Evolutionary conservation across 2,888 invertebrate species (phyloP).

Genomic region (Athetis lepigone): DNA sequence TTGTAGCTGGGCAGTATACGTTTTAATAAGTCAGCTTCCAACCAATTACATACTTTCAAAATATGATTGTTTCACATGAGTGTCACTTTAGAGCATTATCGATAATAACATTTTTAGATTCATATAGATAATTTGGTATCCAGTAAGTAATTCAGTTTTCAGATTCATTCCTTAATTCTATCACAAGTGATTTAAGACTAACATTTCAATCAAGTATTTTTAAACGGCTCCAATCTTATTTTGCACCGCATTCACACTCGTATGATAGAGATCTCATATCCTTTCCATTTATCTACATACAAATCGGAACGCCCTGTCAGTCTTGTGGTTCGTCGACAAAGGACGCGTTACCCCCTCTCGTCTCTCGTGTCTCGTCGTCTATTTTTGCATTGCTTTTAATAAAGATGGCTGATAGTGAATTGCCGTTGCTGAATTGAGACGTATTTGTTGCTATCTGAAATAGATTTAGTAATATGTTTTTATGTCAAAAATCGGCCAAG

Average conservation of each 20-base stretch:
- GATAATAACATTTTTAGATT: too few relatives aligned
- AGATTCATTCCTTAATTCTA: too few relatives aligned
- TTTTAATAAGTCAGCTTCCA: too few relatives aligned
- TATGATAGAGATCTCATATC: constrained; percentile 41
- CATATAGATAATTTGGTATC: too few relatives aligned
- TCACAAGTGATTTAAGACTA: too few relatives aligned
- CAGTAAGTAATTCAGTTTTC: too few relatives aligned
- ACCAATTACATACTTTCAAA: too few relatives aligned
- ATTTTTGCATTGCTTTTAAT: constrained; percentile 71
- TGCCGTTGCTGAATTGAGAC: constrained; percentile 53
- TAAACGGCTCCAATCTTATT: neutral
- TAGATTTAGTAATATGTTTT: constrained; percentile 2
- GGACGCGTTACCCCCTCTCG: constrained; percentile 62
- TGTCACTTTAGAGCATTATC: too few relatives aligned
- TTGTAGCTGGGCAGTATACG: too few relatives aligned
- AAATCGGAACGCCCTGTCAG: constrained; percentile 72
- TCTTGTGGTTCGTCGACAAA: constrained; percentile 71
- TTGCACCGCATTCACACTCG: neutral
- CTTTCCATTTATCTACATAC: constrained; percentile 78
- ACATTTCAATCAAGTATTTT: neutral
- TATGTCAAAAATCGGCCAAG: too few relatives aligned
- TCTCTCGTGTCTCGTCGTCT: constrained; percentile 58
- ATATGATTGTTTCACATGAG: too few relatives aligned
- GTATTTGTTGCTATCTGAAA: constrained; percentile 1
- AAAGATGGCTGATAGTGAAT: constrained; percentile 69